Percentiles rank a stretch among this genome's conserved stretches.
phyloP scores from a whole-genome alignment of 2,888 invertebrate genomes.

The Dione vanillae region DNA sequence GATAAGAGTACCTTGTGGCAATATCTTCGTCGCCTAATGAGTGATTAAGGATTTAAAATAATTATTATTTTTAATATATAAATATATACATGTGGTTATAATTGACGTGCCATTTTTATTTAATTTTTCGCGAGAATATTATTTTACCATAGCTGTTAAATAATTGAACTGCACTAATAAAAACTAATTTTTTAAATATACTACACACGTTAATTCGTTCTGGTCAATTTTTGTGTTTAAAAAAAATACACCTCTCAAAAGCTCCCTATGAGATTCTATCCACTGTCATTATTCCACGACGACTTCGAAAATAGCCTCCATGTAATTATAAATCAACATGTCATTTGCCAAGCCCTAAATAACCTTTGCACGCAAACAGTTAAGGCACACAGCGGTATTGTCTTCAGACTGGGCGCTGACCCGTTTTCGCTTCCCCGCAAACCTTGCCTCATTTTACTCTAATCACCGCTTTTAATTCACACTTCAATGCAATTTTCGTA shows the following conservation, averaged over 20 bases:
- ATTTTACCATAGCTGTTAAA: too few relatives aligned
- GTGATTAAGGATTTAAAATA: too few relatives aligned
- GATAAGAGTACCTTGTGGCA: slow-evolving; percentile 6
- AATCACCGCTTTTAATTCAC: slow-evolving; percentile 3
- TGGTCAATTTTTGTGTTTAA: too few relatives aligned
- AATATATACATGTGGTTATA: too few relatives aligned
- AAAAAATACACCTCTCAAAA: too few relatives aligned
- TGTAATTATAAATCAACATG: slow-evolving; percentile 11
- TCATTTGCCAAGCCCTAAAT: slow-evolving; percentile 17
- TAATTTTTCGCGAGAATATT: too few relatives aligned
- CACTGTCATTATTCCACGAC: background rate
- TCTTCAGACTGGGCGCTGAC: slow-evolving; percentile 30
- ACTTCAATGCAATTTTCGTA: too few relatives aligned
- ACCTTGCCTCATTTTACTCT: slow-evolving; percentile 16
- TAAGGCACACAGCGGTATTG: slow-evolving; percentile 56
- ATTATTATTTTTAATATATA: too few relatives aligned
- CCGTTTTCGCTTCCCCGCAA: slow-evolving; percentile 26
- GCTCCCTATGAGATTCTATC: background rate
- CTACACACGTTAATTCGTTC: too few relatives aligned
- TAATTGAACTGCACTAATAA: too few relatives aligned
- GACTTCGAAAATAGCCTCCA: background rate
- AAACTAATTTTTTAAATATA: too few relatives aligned
- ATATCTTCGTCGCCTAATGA: background rate
- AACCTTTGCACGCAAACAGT: slow-evolving; percentile 51
- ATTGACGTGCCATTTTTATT: too few relatives aligned